phyloP scores from a whole-genome alignment of 2,113 vertebrate genomes.

The Sapajus apella region DNA sequence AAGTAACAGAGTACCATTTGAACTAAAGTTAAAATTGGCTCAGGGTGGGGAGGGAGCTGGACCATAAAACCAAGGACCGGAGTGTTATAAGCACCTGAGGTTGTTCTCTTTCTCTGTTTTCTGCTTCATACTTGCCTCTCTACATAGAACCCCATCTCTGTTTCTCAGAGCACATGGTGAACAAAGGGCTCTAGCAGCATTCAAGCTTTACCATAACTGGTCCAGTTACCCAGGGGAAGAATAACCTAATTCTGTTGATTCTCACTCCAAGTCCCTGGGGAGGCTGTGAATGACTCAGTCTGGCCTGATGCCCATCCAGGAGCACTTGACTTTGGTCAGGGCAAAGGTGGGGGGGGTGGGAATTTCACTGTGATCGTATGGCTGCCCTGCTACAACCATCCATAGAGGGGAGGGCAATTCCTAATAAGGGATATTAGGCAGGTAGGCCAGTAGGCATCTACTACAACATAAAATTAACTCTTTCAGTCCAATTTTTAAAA shows the following conservation, averaged over 20 bases:
- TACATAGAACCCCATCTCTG: background rate
- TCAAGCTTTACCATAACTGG: background rate
- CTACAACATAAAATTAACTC: background rate
- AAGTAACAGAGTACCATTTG: background rate
- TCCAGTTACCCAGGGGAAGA: background rate
- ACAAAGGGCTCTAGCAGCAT: background rate
- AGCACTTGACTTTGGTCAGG: background rate
- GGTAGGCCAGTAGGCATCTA: background rate
- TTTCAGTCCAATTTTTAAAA: background rate
- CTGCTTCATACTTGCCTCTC: background rate
- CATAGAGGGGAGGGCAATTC: background rate
- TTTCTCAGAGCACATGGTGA: background rate
- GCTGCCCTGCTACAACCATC: background rate
- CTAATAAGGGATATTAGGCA: background rate
- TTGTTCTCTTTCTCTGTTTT: background rate
- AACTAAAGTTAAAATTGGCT: background rate
- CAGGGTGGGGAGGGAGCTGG: background rate
- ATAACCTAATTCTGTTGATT: background rate
- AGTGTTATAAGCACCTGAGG: background rate
- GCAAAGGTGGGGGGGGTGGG: background rate
- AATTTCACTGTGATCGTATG: background rate
- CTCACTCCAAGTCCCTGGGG: background rate
- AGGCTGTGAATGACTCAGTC: background rate
- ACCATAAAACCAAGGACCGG: background rate
- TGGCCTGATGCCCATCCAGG: background rate